phyloP scores from a whole-genome alignment of 1,140 invertebrate species.

The Sitobion miscanthi region DNA sequence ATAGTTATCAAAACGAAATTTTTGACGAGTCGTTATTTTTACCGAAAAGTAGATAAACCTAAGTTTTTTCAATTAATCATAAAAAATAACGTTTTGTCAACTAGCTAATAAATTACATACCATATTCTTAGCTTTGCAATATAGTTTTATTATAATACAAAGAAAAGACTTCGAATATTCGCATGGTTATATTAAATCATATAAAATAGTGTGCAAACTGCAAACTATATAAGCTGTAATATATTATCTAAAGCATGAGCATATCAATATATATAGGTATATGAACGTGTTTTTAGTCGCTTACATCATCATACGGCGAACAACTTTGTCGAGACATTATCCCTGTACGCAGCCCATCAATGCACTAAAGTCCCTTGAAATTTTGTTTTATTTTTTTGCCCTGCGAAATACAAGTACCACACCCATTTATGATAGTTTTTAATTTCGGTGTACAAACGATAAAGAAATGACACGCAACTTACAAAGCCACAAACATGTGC shows the following conservation, averaged over 20 bases:
- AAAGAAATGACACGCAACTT: conserved; percentile 48
- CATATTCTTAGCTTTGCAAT: background rate
- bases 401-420: conserved; percentile 38
- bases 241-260: background rate
- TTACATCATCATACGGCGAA: conserved; percentile 12
- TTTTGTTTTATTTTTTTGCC: background rate
- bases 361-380: background rate
- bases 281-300: background rate
- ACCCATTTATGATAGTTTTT: conserved; percentile 49
- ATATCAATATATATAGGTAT: background rate
- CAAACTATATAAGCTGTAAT: background rate
- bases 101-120: background rate
- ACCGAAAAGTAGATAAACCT: background rate
- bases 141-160: background rate
- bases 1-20: background rate
- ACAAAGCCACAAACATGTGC: conserved; percentile 21
- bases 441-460: conserved; percentile 39
- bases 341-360: background rate
- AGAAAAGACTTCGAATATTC: background rate
- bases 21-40: background rate
- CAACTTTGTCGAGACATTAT: conserved; percentile 38
- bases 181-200: background rate
- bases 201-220: background rate
- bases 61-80: background rate
- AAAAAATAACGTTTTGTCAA: background rate